phyloP scores from a whole-genome alignment of 2,113 vertebrate species.

The Xiphophorus hellerii region DNA sequence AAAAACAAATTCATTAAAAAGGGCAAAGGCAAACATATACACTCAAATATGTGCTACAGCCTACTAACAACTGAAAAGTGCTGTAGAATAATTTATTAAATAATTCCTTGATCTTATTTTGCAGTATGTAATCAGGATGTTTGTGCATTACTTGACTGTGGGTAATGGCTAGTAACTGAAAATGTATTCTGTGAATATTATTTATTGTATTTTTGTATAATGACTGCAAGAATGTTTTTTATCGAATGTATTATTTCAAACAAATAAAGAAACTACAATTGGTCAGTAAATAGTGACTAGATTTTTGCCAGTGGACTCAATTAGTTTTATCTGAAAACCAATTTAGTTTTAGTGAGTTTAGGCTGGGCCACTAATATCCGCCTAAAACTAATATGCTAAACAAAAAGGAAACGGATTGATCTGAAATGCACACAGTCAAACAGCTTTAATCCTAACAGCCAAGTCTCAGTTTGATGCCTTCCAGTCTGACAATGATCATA shows the following conservation, averaged over 20 bases:
- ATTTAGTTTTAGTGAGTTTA: neutral
- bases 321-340: neutral
- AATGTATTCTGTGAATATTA: neutral
- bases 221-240: neutral
- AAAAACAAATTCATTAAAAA: neutral
- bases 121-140: too few relatives aligned
- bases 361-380: neutral
- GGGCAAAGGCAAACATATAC: neutral
- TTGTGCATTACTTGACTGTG: neutral
- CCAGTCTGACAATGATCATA: slow-evolving; percentile 2
- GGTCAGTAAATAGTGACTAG: neutral
- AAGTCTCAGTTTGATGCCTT: neutral
- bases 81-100: too few relatives aligned
- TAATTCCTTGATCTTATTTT: too few relatives aligned
- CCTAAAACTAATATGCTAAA: neutral
- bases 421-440: neutral
- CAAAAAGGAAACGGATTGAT: neutral
- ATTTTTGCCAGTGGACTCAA: neutral
- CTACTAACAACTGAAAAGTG: neutral
- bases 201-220: neutral
- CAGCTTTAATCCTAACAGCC: too few relatives aligned
- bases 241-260: too few relatives aligned
- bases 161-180: neutral
- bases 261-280: neutral
- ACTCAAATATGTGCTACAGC: neutral